phyloP scores from a whole-genome alignment of 2,888 invertebrate genomes.

The Morpho achilles region DNA sequence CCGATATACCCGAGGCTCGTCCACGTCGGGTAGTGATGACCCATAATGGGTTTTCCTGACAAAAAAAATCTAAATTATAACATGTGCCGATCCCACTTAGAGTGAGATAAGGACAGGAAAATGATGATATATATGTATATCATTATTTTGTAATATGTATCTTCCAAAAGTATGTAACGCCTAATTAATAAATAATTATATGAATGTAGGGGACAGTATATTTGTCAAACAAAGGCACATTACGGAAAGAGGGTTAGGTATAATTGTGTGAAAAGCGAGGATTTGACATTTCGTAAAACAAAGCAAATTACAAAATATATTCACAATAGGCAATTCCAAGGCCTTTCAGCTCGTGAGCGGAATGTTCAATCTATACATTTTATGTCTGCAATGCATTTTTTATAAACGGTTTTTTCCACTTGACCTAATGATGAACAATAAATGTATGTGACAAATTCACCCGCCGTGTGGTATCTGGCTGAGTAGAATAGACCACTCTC shows the following conservation, averaged over 20 bases:
- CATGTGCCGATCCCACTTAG: too few species aligned
- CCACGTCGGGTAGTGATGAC: too few species aligned
- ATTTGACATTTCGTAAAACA: slow-evolving; percentile 15
- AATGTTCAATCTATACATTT: slow-evolving; percentile 1
- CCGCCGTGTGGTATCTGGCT: too few species aligned
- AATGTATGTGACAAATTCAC: background rate
- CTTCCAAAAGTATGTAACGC: background rate
- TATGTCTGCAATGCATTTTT: too few species aligned
- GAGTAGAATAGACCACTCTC: too few species aligned
- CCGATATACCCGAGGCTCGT: too few species aligned
- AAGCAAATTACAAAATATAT: slow-evolving; percentile 16
- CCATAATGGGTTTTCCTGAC: too few species aligned
- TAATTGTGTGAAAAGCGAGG: slow-evolving; percentile 1
- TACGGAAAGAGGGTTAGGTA: background rate
- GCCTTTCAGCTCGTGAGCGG: slow-evolving; percentile 11
- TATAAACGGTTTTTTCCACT: too few species aligned
- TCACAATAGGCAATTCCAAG: slow-evolving; percentile 17
- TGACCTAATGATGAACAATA: too few species aligned
- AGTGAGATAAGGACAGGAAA: too few species aligned
- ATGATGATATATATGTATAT: background rate
- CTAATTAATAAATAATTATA: too few species aligned
- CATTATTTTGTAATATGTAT: background rate
- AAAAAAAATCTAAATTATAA: too few species aligned
- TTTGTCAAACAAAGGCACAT: background rate
- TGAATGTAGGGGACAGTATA: background rate